A percentile compares a stretch with the other conserved stretches of the same genome.
Evolutionary conservation across 2,797 vertebrate species (phyloP).

Genomic region (Morelia viridis): DNA sequence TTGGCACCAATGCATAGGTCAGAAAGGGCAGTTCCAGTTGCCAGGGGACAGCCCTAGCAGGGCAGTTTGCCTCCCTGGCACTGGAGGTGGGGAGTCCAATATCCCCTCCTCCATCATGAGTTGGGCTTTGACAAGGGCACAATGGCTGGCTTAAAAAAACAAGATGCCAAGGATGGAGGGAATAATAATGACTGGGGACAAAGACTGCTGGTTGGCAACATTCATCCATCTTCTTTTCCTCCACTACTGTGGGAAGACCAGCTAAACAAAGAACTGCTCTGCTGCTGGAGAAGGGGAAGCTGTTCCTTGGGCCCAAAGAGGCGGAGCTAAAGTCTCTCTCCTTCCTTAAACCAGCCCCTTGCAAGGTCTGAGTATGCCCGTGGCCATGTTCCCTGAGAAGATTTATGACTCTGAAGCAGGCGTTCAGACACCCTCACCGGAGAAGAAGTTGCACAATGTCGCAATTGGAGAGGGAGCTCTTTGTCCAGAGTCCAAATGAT

Average conservation of each 20-base stretch:
- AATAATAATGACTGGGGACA: background rate
- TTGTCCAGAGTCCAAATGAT: background rate
- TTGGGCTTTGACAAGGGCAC: background rate
- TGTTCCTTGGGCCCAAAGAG: accelerated
- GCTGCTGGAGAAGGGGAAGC: background rate
- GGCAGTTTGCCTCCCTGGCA: background rate
- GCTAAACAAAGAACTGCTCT: background rate
- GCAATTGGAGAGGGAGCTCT: background rate
- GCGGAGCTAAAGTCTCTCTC: too few relatives aligned
- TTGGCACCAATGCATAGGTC: slow-evolving; percentile 15
- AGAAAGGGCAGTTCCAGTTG: background rate
- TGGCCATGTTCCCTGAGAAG: slow-evolving; percentile 24
- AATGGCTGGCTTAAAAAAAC: background rate
- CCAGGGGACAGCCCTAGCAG: background rate
- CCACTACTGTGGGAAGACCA: too few relatives aligned
- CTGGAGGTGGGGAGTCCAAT: background rate
- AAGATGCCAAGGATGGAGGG: background rate
- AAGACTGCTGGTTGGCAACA: background rate
- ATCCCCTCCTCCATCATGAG: background rate
- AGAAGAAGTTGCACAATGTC: background rate
- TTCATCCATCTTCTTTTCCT: background rate
- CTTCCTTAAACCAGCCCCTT: background rate
- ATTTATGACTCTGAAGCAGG: background rate
- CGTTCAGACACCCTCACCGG: background rate
- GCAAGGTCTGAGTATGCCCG: background rate